Evolutionary conservation across 1,140 invertebrate genomes (phyloP), one percentile per base, ranked within the genome.

Genomic region (Gonatopus flavifemur): DNA sequence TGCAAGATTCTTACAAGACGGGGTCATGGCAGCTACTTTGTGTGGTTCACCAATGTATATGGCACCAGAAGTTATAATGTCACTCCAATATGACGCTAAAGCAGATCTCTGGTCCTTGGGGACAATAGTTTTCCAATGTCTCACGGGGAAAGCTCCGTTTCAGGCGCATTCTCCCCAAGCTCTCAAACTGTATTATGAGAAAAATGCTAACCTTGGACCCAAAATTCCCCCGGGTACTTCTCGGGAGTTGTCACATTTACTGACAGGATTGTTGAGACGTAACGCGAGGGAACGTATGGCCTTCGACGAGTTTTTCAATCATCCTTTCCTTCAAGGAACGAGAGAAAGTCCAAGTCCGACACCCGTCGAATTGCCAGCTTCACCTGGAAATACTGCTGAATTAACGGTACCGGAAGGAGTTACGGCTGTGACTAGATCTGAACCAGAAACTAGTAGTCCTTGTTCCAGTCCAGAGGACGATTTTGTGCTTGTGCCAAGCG

Each of bases 21-120:
- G 97, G 38, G 94, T 96, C 13, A 99, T 99, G 98, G 98, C 98
- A 36, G 96, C 94, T 37, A 99, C 98, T 25, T 79, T 99, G 2
- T 99, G 98, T 78, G 98, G 97, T 15, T 99, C 96, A 25, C 98
- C 98, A 3, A 99, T 99, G 96, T 99, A 99, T 68, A 99, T 99
- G 97, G 96, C 96, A 22, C 96, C 96, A 1, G 96, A 99, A 85
- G 97, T 99, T 25, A 98, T 99, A 59, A 98, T 99, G 96, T 98
- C 96, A 2, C 78, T 96, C 38, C 93, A 98, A 70, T 99, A 99
- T 74, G 94, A 98, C 80, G 95, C 95, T 12, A 99, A 99, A 81
- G 98, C 97, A 32, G 97, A 99, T 80, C 81, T 99, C 46, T 99
- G 97, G 97, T 98, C 94, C 54, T 83, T 99, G 54, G 98, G 98